Conservation (phyloP, 37 sponge, comb jelly and placozoan genomes). For the Spongilla lacustris region DNA sequence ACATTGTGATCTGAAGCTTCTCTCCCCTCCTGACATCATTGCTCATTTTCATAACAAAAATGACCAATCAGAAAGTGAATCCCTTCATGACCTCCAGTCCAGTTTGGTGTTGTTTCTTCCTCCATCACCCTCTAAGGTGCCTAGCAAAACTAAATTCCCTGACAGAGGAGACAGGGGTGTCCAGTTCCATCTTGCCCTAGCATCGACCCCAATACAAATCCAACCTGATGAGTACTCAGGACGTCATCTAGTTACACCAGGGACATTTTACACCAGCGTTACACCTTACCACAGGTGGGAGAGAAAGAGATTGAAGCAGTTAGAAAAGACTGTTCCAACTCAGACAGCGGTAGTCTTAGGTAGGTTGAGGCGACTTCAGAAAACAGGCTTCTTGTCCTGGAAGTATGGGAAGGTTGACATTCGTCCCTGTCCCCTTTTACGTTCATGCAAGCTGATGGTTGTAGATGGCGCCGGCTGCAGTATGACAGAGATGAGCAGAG, state of each 20-base stretch:
- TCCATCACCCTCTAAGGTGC: not conserved
- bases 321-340: conserved; percentile 59
- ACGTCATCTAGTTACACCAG: conserved; percentile 48
- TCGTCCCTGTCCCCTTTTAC: conserved; percentile 60
- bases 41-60: conserved; percentile 42
- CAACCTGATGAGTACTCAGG: conserved; percentile 55
- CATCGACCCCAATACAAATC: conserved; percentile 13
- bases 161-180: conserved; percentile 31
- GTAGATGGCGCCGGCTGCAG: conserved; percentile 62
- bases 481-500: conserved; percentile 59
- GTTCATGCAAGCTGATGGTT: conserved; percentile 65
- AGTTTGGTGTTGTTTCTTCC: conserved; percentile 62
- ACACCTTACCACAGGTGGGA: conserved; percentile 23
- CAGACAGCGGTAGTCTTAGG: conserved; percentile 26
- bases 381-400: conserved; percentile 27
- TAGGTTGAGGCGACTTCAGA: conserved; percentile 6
- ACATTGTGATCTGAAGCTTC: conserved; percentile 36
- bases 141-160: not conserved
- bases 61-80: not conserved
- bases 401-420: conserved; percentile 76
- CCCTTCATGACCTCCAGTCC: conserved; percentile 30
- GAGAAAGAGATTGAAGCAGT: conserved; percentile 37
- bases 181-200: conserved; percentile 36
- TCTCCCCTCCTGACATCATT: conserved; percentile 47
- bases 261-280: conserved; percentile 30